These are phyloP conservation scores for Seriola dumerili DNA, from an alignment of 2,113 vertebrate genomes.

Conservation along the genomic window DNA sequence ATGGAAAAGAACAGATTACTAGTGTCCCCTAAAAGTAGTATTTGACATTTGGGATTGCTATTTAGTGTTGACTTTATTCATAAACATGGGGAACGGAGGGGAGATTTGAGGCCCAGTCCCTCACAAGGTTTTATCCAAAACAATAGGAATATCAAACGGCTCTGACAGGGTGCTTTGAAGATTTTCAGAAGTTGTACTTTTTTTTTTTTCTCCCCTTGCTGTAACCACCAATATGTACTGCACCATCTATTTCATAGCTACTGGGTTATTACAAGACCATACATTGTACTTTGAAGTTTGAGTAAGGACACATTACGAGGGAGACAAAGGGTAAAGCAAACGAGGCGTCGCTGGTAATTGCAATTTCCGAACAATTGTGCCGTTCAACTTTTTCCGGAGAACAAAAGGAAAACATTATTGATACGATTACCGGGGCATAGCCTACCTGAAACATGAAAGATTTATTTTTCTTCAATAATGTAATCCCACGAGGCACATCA, in stretches of 20 bases:
- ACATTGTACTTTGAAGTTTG: slow-evolving; percentile 76
- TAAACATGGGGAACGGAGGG: slow-evolving; percentile 67
- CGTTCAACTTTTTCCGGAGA: slow-evolving; percentile 76
- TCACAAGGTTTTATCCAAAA: slow-evolving; percentile 69
- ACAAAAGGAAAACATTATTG: slow-evolving; percentile 85
- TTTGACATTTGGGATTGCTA: slow-evolving; percentile 73
- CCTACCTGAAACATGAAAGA: slow-evolving; percentile 84
- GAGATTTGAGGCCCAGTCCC: slow-evolving; percentile 65
- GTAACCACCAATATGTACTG: slow-evolving; percentile 45
- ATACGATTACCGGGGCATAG: slow-evolving; percentile 82
- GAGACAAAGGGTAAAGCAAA: slow-evolving; percentile 73
- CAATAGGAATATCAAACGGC: slow-evolving; percentile 69
- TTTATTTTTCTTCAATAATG: slow-evolving; percentile 75
- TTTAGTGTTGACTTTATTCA: slow-evolving; percentile 77
- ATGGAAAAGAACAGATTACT: slow-evolving; percentile 82
- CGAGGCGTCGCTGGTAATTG: slow-evolving; percentile 77
- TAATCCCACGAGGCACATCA: slow-evolving; percentile 84
- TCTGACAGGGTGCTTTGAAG: slow-evolving; percentile 73
- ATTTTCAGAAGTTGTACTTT: slow-evolving; percentile 73
- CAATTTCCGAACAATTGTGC: slow-evolving; percentile 79
- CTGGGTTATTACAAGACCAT: slow-evolving; percentile 67
- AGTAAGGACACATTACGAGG: slow-evolving; percentile 65
- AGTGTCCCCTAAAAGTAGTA: slow-evolving; percentile 67
- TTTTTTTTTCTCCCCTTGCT: slow-evolving; percentile 15
- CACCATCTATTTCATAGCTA: slow-evolving; percentile 70